Evolutionary conservation across 1,140 invertebrate genomes (phyloP), one percentile per base, ranked within the genome.

Genomic region (Magallana ariakensis): DNA sequence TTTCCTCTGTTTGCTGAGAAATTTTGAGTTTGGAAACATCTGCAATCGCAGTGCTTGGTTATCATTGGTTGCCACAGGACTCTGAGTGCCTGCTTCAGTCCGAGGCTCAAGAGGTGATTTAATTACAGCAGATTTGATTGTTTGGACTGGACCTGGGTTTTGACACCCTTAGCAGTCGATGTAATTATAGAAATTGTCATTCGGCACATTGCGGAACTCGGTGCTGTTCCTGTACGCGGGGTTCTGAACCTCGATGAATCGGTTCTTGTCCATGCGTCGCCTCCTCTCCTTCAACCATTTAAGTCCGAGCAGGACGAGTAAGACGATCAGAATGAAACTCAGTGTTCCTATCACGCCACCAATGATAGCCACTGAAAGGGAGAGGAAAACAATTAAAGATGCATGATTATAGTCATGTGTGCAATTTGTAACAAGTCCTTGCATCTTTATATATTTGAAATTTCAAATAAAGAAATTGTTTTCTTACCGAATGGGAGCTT

Each of bases 271-370:
- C 33, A 90, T 88, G 66, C 88, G 86, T 85, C 92, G 90, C 33
- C 86, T 85, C 62, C 90, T 86, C 54, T 92, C 92, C 87, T 90
- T 91, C 83, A 85, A 90, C 92, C 92, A 92, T 88, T 93, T 92
- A 58, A 93, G 87, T 13, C 91, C 89, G 54, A 94, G 88, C 22
- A 94, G 86, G 46, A 91, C 85, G 15, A 94, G 84, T 5, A 94
- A 85, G 13, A 93, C 86, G 22, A 93, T 88, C 54, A 94, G 84
- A 10, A 94, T 90, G 8, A 94, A 89, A 26, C 90, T 91, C 1
- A 94, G 89, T 0, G 91, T 92, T 19, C 93, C 93, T 70, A 94
- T 94, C 5, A 94, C 93, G 55, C 93, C 92, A 11, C 92, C 92
- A 54, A 92, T 91, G 84, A 94, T 93, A 22, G 92, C 93, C 86